These are phyloP conservation scores for Epirrhoe tristata DNA, from an alignment of 2,888 invertebrate genomes.

Conservation along the genomic window DNA sequence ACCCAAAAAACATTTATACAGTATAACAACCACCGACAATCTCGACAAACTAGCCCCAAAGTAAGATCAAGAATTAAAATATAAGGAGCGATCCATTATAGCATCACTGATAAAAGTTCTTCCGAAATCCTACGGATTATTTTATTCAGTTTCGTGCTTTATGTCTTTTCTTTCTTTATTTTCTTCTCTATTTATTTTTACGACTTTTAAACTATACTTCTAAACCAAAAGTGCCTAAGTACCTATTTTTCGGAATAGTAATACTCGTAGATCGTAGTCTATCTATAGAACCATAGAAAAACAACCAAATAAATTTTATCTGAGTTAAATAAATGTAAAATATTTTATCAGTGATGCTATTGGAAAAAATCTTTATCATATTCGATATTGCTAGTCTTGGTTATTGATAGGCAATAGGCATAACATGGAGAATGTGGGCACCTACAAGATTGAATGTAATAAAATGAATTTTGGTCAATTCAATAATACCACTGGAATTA, in stretches of 20 bases:
- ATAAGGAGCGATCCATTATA: constrained; percentile 16
- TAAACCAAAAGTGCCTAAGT: too few relatives aligned
- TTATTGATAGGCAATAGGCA: constrained; percentile 27
- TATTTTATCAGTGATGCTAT: neutral
- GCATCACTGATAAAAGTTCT: neutral
- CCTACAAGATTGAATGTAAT: neutral
- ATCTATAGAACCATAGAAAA: too few relatives aligned
- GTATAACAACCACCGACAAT: neutral
- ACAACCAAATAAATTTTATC: neutral
- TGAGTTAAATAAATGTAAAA: too few relatives aligned
- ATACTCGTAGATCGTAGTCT: too few relatives aligned
- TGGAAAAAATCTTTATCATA: neutral
- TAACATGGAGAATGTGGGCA: constrained; percentile 7
- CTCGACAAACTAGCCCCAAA: neutral
- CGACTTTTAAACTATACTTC: too few relatives aligned
- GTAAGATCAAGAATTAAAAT: constrained; percentile 30
- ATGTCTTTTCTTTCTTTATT: too few relatives aligned
- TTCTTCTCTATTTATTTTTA: too few relatives aligned
- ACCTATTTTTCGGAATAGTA: too few relatives aligned
- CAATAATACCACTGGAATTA: neutral
- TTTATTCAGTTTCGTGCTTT: too few relatives aligned
- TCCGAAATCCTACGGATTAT: neutral
- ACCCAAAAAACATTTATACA: neutral
- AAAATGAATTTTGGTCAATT: neutral
- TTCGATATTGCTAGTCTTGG: neutral